phyloP scores from a whole-genome alignment of 2,113 vertebrate species.

The Mirza zaza region DNA sequence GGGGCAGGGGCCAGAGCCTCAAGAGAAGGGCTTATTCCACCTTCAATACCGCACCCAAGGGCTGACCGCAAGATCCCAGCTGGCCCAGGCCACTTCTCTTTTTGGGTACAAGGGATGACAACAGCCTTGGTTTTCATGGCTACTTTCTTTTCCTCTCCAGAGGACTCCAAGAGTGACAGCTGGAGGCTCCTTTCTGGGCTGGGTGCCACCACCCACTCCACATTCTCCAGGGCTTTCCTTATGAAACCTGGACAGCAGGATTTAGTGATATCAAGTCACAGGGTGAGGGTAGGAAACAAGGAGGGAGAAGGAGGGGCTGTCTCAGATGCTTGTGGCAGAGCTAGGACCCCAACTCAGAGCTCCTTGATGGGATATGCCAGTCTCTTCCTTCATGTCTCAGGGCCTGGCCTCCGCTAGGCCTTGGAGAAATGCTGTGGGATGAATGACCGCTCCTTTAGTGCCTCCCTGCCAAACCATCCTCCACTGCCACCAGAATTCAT shows the following conservation, averaged over 20 bases:
- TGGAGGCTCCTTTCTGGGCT: not conserved
- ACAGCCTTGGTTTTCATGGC: not conserved
- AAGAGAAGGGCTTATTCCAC: slow-evolving; percentile 26
- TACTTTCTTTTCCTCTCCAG: not conserved
- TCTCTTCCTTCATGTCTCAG: not conserved
- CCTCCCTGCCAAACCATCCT: not conserved
- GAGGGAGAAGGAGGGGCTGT: not conserved
- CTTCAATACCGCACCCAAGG: not conserved
- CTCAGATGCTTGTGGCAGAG: not conserved
- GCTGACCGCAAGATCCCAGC: slow-evolving; percentile 50
- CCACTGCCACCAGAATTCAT: not conserved
- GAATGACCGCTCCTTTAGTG: not conserved
- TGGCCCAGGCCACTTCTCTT: slow-evolving; percentile 62
- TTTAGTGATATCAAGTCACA: not conserved
- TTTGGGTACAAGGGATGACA: not conserved
- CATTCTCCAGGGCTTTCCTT: not conserved
- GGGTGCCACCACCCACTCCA: not conserved
- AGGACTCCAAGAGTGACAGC: not conserved
- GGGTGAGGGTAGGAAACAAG: not conserved
- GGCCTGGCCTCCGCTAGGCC: not conserved
- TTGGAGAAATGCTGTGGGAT: not conserved
- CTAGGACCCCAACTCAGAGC: not conserved
- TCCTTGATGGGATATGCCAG: not conserved
- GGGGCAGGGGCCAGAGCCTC: not conserved
- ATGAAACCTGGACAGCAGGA: not conserved